These are phyloP conservation scores for Arrhamphus sclerolepis DNA, from an alignment of 2,797 vertebrate species.

Conservation along the genomic window DNA sequence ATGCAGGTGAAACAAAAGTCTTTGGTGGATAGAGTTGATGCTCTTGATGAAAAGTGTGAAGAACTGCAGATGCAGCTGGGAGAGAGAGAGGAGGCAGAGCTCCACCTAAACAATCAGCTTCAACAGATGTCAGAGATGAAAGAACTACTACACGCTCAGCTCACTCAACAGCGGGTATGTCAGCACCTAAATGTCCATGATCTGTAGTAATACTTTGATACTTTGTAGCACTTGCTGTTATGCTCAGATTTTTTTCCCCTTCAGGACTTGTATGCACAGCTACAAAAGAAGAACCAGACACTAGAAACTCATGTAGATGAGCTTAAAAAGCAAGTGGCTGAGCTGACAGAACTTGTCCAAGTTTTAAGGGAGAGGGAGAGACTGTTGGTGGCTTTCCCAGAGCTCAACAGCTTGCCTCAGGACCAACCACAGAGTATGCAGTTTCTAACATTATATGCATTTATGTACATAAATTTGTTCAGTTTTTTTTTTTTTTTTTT, in stretches of 20 bases:
- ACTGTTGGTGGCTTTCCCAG: conserved; percentile 90
- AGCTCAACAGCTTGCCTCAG: conserved; percentile 78
- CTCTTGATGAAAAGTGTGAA: conserved; percentile 83
- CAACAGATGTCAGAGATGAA: conserved; percentile 64
- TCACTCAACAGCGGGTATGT: conserved; percentile 82
- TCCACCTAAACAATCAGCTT: conserved; percentile 70
- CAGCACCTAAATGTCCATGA: background rate
- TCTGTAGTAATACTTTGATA: background rate
- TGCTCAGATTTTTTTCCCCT: conserved; percentile 4
- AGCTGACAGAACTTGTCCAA: conserved; percentile 69
- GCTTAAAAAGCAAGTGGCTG: conserved; percentile 64
- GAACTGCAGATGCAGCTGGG: conserved; percentile 79
- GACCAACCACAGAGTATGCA: conserved; percentile 84
- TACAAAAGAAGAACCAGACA: conserved; percentile 81
- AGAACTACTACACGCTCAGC: conserved; percentile 64
- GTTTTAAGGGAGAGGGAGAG: conserved; percentile 82
- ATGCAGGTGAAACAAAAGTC: conserved; percentile 86
- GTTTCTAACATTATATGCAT: background rate
- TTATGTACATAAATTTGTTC: background rate
- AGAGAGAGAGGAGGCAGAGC: conserved; percentile 73
- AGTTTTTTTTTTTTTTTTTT: no score
- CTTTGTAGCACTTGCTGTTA: background rate
- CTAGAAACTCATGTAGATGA: conserved; percentile 69
- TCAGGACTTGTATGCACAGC: conserved; percentile 77
- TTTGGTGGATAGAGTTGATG: conserved; percentile 83